Evolutionary conservation across 64 coral and sea anemone species (phyloP), one percentile per base, ranked within the genome.

Genomic region (Acropora yongei): DNA sequence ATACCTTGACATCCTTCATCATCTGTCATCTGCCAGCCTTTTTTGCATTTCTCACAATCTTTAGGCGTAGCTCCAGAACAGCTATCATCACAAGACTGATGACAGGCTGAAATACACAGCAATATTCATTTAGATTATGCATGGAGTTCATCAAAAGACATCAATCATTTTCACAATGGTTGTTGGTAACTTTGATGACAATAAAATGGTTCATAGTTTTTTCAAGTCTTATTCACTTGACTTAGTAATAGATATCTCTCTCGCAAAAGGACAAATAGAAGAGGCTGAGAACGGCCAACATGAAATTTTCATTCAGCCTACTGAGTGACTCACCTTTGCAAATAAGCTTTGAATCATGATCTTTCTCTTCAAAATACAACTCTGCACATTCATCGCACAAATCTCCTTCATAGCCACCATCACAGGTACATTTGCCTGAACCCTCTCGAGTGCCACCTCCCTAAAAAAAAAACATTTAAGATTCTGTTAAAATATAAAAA

Each of bases 341-440:
- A 45, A 86, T 99, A 3, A 91, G 3, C 77, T 99, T 93, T 30
- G 84, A 89, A 18, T 96, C 84, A 72, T 96, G 91, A 86, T 87
- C 85, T 51, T 82, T 80, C 69, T 99, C 97, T 88, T 96, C 94
- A 92, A 88, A 99, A 78, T 89, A 96, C 74, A 79, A 86, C 30
- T 99, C 97, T 9, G 83, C 89, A 78, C 97, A 99, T 40, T 99
- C 92, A 57, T 99, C 89, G 73, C 97, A 99, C 30, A 84, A 78
- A 55, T 93, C 92, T 44, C 94, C 94, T 41, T 89, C 91, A 88
- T 99, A 99, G 9, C 97, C 97, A 60, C 46, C 72, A 57, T 96
- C 68, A 92, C 97, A 99, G 20, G 74, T 81, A 74, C 97, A 99
- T 51, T 94, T 96, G 14, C 97, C 97, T 50, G 79, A 90, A 5